Percentiles rank a stretch among this genome's conserved stretches.
These are phyloP conservation scores for Heteropelma amictum DNA, from an alignment of 2,888 invertebrate genomes.

Conservation along the genomic window DNA sequence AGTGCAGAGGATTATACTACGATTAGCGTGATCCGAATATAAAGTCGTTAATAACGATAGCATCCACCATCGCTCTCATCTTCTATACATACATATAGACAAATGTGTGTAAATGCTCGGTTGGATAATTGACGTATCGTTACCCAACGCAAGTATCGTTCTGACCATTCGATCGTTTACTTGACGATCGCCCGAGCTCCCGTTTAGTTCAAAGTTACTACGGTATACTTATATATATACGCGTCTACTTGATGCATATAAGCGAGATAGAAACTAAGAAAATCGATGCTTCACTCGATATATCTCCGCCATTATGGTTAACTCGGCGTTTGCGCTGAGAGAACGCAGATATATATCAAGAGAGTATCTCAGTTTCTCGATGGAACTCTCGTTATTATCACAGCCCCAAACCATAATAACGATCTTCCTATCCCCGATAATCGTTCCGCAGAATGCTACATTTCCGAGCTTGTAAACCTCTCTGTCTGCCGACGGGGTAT, in stretches of 20 bases:
- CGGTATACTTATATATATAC: neutral
- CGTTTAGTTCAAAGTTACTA: constrained; percentile 19
- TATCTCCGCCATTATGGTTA: constrained; percentile 39
- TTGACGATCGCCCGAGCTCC: constrained; percentile 30
- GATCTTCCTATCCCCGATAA: constrained; percentile 44
- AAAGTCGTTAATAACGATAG: constrained; percentile 68
- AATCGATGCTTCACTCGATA: constrained; percentile 49
- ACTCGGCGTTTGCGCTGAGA: constrained; percentile 31
- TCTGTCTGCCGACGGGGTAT: neutral
- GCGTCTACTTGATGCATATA: neutral
- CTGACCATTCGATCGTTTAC: constrained; percentile 33
- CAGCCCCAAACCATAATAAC: constrained; percentile 41
- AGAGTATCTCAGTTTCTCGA: constrained; percentile 17
- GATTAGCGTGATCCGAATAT: constrained; percentile 64
- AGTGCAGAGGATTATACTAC: constrained; percentile 43
- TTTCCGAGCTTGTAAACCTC: constrained; percentile 44
- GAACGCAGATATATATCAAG: constrained; percentile 6
- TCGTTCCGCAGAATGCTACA: constrained; percentile 32
- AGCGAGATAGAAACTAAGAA: constrained; percentile 20
- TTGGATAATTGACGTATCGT: constrained; percentile 70
- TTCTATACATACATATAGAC: constrained; percentile 4
- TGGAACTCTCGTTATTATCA: constrained; percentile 41
- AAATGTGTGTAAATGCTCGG: constrained; percentile 53
- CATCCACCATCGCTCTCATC: neutral
- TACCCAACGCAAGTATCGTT: constrained; percentile 56